A percentile compares a stretch with the other conserved stretches of the same genome.
These are phyloP conservation scores for Agriotes lineatus DNA, from an alignment of 2,888 invertebrate species.

Conservation along the genomic window DNA sequence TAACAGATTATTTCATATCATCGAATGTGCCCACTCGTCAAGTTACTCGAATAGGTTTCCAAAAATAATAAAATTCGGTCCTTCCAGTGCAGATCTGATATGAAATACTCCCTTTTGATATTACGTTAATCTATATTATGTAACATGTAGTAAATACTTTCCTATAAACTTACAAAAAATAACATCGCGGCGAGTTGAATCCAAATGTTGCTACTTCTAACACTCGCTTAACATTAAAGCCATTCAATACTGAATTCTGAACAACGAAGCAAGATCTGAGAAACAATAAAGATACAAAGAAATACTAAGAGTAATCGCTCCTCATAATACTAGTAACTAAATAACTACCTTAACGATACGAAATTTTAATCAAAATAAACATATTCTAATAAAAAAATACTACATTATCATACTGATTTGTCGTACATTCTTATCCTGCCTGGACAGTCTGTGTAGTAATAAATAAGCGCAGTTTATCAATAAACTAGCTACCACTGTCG, in stretches of 20 bases:
- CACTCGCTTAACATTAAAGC: constrained; percentile 62
- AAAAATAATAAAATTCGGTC: constrained; percentile 6
- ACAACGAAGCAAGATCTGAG: constrained; percentile 41
- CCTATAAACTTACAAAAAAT: constrained; percentile 65
- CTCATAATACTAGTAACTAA: constrained; percentile 26
- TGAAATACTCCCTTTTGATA: constrained; percentile 44
- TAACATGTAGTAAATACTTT: constrained; percentile 56
- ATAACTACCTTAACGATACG: constrained; percentile 25
- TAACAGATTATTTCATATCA: constrained; percentile 49
- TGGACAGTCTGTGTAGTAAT: constrained; percentile 63
- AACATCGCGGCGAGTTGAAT: constrained; percentile 59
- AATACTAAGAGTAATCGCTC: constrained; percentile 10
- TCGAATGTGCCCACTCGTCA: constrained; percentile 9
- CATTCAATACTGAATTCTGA: constrained; percentile 63
- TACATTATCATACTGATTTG: constrained; percentile 59
- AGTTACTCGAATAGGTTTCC: not conserved
- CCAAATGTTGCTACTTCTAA: constrained; percentile 45
- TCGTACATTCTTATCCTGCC: constrained; percentile 57
- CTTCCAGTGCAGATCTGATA: constrained; percentile 27
- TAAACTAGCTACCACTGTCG: constrained; percentile 51
- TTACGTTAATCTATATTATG: constrained; percentile 45
- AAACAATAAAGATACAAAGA: constrained; percentile 11
- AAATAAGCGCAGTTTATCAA: constrained; percentile 61
- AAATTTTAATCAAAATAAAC: constrained; percentile 39
- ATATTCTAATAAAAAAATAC: constrained; percentile 50